A percentile compares a stretch with the other conserved stretches of the same genome.
phyloP scores from a whole-genome alignment of 1,140 invertebrate genomes.

The Oedothorax gibbosus region DNA sequence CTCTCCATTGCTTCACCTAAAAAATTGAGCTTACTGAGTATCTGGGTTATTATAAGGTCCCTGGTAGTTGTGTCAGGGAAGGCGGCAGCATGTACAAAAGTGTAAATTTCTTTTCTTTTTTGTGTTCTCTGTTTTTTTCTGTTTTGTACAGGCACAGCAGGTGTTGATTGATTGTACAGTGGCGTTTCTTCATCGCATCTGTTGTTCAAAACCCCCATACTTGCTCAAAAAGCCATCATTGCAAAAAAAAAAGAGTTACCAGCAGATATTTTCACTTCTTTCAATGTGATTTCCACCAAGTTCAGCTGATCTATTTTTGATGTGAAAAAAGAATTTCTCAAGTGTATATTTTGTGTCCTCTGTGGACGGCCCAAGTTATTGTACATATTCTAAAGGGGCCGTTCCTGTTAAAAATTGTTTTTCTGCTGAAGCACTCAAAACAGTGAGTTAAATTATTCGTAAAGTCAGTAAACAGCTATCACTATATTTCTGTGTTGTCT shows the following conservation, averaged over 20 bases:
- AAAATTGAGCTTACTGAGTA: constrained; percentile 58
- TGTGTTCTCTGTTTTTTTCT: constrained; percentile 41
- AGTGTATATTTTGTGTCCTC: constrained; percentile 64
- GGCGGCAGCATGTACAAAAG: constrained; percentile 41
- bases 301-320: constrained; percentile 65
- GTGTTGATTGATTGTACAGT: constrained; percentile 39
- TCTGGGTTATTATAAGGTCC: constrained; percentile 40
- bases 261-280: constrained; percentile 67
- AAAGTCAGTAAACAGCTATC: constrained; percentile 62
- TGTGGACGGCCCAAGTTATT: constrained; percentile 63
- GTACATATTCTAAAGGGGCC: constrained; percentile 62
- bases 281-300: constrained; percentile 64
- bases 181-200: constrained; percentile 58
- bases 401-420: constrained; percentile 56
- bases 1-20: constrained; percentile 57
- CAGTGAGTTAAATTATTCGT: constrained; percentile 66
- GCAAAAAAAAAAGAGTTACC: constrained; percentile 53
- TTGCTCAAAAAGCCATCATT: constrained; percentile 64
- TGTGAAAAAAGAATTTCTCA: constrained; percentile 64
- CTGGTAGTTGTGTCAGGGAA: constrained; percentile 47
- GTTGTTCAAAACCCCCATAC: constrained; percentile 62
- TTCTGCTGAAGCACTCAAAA: constrained; percentile 63
- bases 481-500: constrained; percentile 41
- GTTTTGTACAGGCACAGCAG: constrained; percentile 58
- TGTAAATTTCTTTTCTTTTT: constrained; percentile 51